phyloP scores from a whole-genome alignment of 2,113 vertebrate species.

The Columba janthina region DNA sequence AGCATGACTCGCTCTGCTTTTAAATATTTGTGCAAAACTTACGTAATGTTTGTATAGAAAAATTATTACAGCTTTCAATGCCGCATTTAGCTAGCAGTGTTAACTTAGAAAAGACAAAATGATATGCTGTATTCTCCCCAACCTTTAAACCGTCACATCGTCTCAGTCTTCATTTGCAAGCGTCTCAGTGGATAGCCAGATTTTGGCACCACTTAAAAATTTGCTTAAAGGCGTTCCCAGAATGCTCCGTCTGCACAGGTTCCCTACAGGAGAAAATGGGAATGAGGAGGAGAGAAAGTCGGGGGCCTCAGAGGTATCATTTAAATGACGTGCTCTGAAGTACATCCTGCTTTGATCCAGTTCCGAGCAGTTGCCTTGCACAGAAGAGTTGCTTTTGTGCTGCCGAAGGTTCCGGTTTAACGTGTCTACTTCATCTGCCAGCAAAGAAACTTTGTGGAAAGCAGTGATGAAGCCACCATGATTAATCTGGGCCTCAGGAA shows the following conservation, averaged over 20 bases:
- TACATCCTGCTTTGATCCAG: slow-evolving; percentile 86
- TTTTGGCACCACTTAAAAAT: slow-evolving; percentile 93
- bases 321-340: slow-evolving; percentile 77
- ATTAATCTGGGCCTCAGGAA: slow-evolving; percentile 90
- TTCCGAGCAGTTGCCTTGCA: slow-evolving; percentile 49
- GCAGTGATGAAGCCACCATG: slow-evolving; percentile 84
- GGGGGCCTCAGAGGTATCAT: slow-evolving; percentile 64
- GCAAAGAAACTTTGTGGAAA: slow-evolving; percentile 86
- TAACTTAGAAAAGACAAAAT: slow-evolving; percentile 36
- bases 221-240: slow-evolving; percentile 93
- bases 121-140: neutral
- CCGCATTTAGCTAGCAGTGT: slow-evolving; percentile 57
- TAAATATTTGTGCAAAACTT: slow-evolving; percentile 79
- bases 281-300: slow-evolving; percentile 94
- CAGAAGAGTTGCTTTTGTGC: slow-evolving; percentile 71
- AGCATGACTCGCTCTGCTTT: slow-evolving; percentile 57
- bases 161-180: slow-evolving; percentile 86
- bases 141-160: neutral
- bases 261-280: slow-evolving; percentile 92
- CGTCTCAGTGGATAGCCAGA: slow-evolving; percentile 96
- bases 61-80: slow-evolving; percentile 55
- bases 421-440: slow-evolving; percentile 89
- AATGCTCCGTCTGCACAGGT: slow-evolving; percentile 88
- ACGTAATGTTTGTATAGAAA: slow-evolving; percentile 51
- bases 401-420: slow-evolving; percentile 84